Evolutionary conservation across 2,797 vertebrate genomes (phyloP).

Genomic region (Xenopus petersii): DNA sequence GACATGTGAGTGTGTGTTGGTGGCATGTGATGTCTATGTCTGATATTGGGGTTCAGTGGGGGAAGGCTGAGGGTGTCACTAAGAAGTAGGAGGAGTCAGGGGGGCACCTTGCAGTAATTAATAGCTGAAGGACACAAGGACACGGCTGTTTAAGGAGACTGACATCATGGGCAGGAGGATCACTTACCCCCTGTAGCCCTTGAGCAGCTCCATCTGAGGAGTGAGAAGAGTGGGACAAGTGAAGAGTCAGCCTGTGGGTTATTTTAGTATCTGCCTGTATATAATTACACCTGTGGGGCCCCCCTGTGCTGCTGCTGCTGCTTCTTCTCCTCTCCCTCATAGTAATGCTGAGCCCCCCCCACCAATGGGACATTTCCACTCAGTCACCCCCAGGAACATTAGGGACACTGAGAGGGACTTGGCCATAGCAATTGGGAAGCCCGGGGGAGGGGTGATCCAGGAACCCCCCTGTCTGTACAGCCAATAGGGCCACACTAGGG

Average conservation of each 20-base stretch:
- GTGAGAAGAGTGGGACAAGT: constrained; percentile 4
- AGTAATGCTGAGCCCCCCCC: neutral
- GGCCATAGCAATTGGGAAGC: constrained; percentile 5
- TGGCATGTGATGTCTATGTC: too few relatives aligned
- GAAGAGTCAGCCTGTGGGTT: neutral
- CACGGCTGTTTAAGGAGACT: constrained; percentile 38
- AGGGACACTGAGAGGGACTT: constrained; percentile 39
- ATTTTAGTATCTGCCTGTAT: constrained; percentile 1
- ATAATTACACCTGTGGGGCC: too few relatives aligned
- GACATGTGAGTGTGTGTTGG: too few relatives aligned
- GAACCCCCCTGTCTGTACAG: neutral
- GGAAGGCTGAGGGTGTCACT: too few relatives aligned
- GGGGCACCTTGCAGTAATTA: constrained; percentile 24
- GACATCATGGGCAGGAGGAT: constrained; percentile 25
- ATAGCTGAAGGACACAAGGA: constrained; percentile 32
- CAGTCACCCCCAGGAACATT: constrained; percentile 12
- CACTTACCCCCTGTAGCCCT: neutral
- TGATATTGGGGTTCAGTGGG: too few relatives aligned
- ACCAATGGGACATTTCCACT: constrained; percentile 44
- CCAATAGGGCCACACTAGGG: too few relatives aligned
- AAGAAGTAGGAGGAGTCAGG: neutral
- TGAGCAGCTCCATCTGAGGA: constrained; percentile 16
- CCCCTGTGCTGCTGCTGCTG: too few relatives aligned
- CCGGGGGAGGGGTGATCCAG: neutral
- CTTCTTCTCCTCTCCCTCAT: too few relatives aligned